Percentiles rank a stretch among this genome's conserved stretches.
These are phyloP conservation scores for Sebastiscus tertius DNA, from an alignment of 2,797 vertebrate genomes.

Conservation along the genomic window DNA sequence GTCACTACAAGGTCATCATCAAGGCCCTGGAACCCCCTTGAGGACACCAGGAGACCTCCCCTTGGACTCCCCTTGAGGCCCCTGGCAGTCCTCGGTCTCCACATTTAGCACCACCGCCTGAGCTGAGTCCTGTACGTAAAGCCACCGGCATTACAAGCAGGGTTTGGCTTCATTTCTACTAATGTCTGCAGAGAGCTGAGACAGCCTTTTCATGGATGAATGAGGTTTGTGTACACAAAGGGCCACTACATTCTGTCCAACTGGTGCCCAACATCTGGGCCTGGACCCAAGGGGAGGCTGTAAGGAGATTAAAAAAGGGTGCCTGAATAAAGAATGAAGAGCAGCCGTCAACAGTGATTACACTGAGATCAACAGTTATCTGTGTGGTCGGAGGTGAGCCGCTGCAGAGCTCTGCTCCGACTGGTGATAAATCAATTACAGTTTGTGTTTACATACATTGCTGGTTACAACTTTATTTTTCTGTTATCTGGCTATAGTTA, in stretches of 20 bases:
- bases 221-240: slow-evolving; percentile 24
- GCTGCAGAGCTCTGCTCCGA: background rate
- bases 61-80: background rate
- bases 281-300: background rate
- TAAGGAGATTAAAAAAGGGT: slow-evolving; percentile 11
- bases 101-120: background rate
- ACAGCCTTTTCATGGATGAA: slow-evolving; percentile 11
- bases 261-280: slow-evolving; percentile 12
- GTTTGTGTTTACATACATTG: no score
- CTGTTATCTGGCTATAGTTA: background rate
- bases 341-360: background rate
- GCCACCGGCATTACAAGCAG: background rate
- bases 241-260: slow-evolving; percentile 3
- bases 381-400: background rate
- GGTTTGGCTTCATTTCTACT: background rate
- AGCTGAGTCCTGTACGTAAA: background rate
- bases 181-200: slow-evolving; percentile 19
- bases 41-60: background rate
- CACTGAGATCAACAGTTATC: background rate
- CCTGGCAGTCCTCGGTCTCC: background rate
- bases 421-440: no score
- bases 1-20: background rate
- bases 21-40: background rate
- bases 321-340: background rate
- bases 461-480: background rate